Base-by-base conservation (phyloP, 2,797 vertebrate genomes). In the Trematomus bernacchii region DNA sequence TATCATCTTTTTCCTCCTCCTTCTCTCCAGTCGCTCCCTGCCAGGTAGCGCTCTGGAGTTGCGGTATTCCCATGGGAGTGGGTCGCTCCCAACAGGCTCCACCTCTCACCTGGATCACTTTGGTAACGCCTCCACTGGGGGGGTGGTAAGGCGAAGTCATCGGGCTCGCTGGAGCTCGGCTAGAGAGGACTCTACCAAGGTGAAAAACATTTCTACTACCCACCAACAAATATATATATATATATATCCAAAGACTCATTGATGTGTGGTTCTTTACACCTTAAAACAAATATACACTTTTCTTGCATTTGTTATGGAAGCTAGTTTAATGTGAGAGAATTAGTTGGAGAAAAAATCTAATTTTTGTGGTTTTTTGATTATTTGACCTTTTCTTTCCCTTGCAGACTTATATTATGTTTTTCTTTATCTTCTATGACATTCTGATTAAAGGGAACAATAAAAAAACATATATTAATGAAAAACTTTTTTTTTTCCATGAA, bases 31-130 rank as follows among this genome's bases (percentile, higher is more conserved):
- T 48, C 91, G 96, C 87, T 98, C 97, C 81, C 95, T 98, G 57
- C 97, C 97, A 18, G 97, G 96, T 19, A 97, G 96, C 64, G 97
- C 96, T 68, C 90, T 97, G 86, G 97, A 98, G 88, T 87, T 98
- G 70, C 94, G 96, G 74, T 97, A 97, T 81, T 96, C 96, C 76
- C 97, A 97, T 58, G 94, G 93, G 40, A 88, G 94, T 13, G 94
- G 95, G 7, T 94, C 95, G 66, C 93, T 96, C 72, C 94, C 94
- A 0, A 48, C 87, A 0, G 93, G 94, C 55, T 94, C 94, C 77
- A 89, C 93, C 71, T 78, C 94, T 66, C 96, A 96, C 73, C 90
- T 97, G 84, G 97, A 97, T 76, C 93, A 95, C 85, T 98, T 97
- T 2, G 89, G 94, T 53, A 94, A 93, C 73, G 84, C 94, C 54